These are phyloP conservation scores for Polymixis lichenea DNA, from an alignment of 2,888 invertebrate species.

Conservation along the genomic window DNA sequence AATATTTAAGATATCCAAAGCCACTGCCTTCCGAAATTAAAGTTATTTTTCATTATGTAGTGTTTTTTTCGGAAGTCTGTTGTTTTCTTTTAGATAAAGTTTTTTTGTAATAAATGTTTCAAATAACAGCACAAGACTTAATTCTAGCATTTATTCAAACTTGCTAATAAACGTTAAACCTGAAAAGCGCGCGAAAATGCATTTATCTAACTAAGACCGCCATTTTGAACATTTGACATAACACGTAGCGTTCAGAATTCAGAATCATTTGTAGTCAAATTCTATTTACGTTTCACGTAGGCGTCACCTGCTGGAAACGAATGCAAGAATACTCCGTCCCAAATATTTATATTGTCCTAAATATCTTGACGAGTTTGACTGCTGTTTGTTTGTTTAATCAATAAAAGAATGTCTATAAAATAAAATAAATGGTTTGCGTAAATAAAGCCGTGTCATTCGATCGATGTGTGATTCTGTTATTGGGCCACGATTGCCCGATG, in stretches of 20 bases:
- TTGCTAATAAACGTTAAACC: neutral
- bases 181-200: constrained; percentile 18
- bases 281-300: constrained; percentile 67
- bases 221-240: constrained; percentile 55
- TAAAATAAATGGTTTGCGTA: neutral
- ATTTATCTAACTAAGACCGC: neutral
- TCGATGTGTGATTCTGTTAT: neutral
- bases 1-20: too few relatives aligned
- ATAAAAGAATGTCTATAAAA: constrained; percentile 16
- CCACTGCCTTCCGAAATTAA: too few relatives aligned
- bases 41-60: too few relatives aligned
- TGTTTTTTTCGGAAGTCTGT: too few relatives aligned
- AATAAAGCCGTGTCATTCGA: neutral
- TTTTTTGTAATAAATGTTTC: neutral
- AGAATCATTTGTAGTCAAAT: constrained; percentile 56
- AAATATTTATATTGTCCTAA: constrained; percentile 67
- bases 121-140: neutral
- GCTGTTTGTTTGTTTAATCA: constrained; percentile 33
- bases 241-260: constrained; percentile 36
- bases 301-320: constrained; percentile 60
- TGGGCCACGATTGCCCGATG: neutral
- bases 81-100: too few relatives aligned
- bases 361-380: constrained; percentile 59
- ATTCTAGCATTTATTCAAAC: neutral
- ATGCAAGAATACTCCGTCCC: constrained; percentile 58